These are phyloP conservation scores for Trichacis sp. DNA, from an alignment of 2,888 invertebrate genomes.

Conservation along the genomic window DNA sequence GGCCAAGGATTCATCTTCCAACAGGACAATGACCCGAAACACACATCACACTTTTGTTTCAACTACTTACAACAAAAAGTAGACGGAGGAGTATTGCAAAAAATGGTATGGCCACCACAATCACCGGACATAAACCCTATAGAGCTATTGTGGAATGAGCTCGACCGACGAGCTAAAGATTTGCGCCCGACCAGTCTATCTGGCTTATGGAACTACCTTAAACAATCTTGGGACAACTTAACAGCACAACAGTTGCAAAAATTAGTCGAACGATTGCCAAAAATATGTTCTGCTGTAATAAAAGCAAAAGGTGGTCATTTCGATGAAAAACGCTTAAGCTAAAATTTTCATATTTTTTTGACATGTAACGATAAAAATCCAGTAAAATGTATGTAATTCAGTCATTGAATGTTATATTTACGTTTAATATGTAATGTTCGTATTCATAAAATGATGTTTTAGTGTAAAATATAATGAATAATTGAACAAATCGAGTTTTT, in stretches of 20 bases:
- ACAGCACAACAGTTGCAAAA: slow-evolving; percentile 7
- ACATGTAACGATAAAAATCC: background rate
- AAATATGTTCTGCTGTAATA: slow-evolving; percentile 4
- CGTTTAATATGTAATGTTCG: too few species aligned
- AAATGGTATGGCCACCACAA: slow-evolving; percentile 7
- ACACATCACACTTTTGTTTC: slow-evolving; percentile 13
- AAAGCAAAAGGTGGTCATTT: slow-evolving; percentile 4
- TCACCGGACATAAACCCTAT: background rate
- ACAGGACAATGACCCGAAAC: slow-evolving; percentile 37
- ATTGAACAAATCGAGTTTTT: slow-evolving; percentile 3
- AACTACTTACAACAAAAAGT: slow-evolving; percentile 19
- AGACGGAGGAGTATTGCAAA: background rate
- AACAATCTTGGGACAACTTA: slow-evolving; percentile 1
- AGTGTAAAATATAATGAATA: background rate
- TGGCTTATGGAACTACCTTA: background rate
- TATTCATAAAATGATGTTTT: too few species aligned
- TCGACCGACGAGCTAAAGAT: slow-evolving; percentile 4
- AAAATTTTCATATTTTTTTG: slow-evolving; percentile 7
- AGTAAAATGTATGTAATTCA: too few species aligned
- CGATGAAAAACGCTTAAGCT: background rate
- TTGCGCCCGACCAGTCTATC: background rate
- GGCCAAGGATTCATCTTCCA: slow-evolving; percentile 4
- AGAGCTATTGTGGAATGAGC: slow-evolving; percentile 3
- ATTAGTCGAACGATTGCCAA: slow-evolving; percentile 3
- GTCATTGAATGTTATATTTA: too few species aligned